Base-by-base conservation (phyloP, 2,888 invertebrate genomes). In the Pardosa pseudoannulata region DNA sequence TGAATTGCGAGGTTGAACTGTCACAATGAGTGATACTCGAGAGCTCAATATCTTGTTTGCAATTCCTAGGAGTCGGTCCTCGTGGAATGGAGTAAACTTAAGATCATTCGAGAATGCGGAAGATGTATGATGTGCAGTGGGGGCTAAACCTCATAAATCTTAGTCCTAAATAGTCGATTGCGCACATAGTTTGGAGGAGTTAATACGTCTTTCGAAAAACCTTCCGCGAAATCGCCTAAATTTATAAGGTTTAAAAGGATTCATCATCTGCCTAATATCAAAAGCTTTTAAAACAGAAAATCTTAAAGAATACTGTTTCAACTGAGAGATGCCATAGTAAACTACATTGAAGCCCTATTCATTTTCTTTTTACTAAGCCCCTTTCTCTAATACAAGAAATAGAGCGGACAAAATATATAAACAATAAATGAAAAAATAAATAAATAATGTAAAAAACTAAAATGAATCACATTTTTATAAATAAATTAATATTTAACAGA, bases 1-100 rank as follows among this genome's bases (percentile, higher is more conserved):
- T 2, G 9, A 46, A 46, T 46, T 46, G 41, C 41, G 41, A 46
- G 16, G 16, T 46, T 46, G 2, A 5, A 46, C 41, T 46, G 41
- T 46, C 41, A 46, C 41, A 46, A 46, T 46, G 41, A 46, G 41
- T 46, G 41, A 46, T 46, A 46, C 41, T 46, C 41, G 2, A 46
- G 41, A 46, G 41, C 41, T 46, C 41, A 46, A 46, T 46, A 46
- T 46, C 41, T 46, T 46, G 41, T 46, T 46, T 46, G 41, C 41
- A 46, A 46, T 13, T 46, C 41, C 1, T 46, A 13, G 16, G 41
- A 46, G 41, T 13, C 41, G 16, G 41, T 13, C 41, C 41, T 16
- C 41, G 16, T 13, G 41, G 41, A 46, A 5, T 46, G 41, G 41
- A 46, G 16, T 46, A 46, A 46, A 46, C 41, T 46, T 46, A 16